Evolutionary conservation across 2,797 vertebrate species (phyloP).

Genomic region (Sebastes nivosus): DNA sequence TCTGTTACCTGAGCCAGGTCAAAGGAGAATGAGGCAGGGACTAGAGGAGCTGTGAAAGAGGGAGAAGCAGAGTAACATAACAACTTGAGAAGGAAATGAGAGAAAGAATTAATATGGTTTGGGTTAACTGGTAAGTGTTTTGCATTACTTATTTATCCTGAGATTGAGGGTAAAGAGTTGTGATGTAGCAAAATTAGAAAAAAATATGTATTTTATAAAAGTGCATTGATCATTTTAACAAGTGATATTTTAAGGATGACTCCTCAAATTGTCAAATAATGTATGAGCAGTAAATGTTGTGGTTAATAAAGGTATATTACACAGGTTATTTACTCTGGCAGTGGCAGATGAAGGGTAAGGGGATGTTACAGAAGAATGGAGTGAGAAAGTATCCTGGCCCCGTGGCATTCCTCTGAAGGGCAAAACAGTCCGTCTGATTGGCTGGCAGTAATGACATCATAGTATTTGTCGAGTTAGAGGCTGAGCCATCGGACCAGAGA

Average conservation of each 20-base stretch:
- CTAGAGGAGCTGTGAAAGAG: slow-evolving; percentile 69
- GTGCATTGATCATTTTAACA: neutral
- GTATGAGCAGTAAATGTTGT: neutral
- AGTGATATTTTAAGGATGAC: neutral
- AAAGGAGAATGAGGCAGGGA: slow-evolving; percentile 77
- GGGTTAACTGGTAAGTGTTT: neutral
- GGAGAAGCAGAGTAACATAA: neutral
- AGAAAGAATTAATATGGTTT: neutral
- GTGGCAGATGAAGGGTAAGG: slow-evolving; percentile 91
- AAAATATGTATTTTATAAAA: neutral
- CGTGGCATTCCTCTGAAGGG: slow-evolving; percentile 86
- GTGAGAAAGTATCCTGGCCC: slow-evolving; percentile 86
- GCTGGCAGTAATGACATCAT: slow-evolving; percentile 76
- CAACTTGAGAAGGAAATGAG: neutral
- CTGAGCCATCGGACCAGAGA: slow-evolving; percentile 86
- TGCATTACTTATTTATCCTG: neutral
- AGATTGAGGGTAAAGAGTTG: neutral
- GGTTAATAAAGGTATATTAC: neutral
- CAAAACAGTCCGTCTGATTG: slow-evolving; percentile 88
- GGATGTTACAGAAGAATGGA: slow-evolving; percentile 87
- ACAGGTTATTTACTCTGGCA: slow-evolving; percentile 84
- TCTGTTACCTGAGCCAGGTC: slow-evolving; percentile 78
- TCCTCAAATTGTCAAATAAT: neutral
- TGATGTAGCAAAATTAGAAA: neutral
- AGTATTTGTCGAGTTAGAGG: slow-evolving; percentile 76